Evolutionary conservation across 2,888 invertebrate species (phyloP), one percentile per base, ranked within the genome.

Genomic region (Hirtodrosophila confusa): DNA sequence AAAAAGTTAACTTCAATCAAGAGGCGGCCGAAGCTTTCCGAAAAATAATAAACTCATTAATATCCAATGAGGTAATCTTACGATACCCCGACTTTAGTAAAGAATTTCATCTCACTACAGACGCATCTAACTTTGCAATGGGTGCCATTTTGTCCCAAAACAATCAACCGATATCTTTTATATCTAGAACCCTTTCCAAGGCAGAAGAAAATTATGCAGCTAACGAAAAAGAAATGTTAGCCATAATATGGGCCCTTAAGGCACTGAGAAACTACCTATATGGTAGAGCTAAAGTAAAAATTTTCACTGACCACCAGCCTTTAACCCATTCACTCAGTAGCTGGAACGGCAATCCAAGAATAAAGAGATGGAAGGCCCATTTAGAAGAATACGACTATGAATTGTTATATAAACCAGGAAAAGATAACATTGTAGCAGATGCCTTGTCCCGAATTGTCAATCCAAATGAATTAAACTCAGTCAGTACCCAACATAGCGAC

Each of bases 321-420:
- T 10, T 60, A 2, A 55, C 37, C 0, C 35, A 41, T 10, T 49
- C 49, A 8, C 3, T 66, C 0, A 61, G 47, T 9, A 43, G 51
- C 6, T 63, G 39, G 36, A 64, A 54, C n/a, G 31, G 58, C 4
- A 61, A 45, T 37, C 55, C 51, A 4, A 63, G 64, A 33, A 60
- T 69, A 37, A 69, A 70, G 27, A 39, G 61, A 37, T 74, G 66
- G 61, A 67, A 73, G 27, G 49, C 51, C 5, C 37, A 53, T 29
- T 43, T 80, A 3, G 68, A 76, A 10, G 57, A 71, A 37, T 69
- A 64, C 17, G 58, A 66, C 9, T 54, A 65, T 6, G 65, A 70
- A 60, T 39, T 92, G 1, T 68, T 80, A 11, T 92, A 92, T 57
- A 78, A 87, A 3, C 90, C 89, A 24, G 69, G 58, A 17, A 17